Conservation (phyloP, 2,888 invertebrate species). For the Lypha dubia region DNA sequence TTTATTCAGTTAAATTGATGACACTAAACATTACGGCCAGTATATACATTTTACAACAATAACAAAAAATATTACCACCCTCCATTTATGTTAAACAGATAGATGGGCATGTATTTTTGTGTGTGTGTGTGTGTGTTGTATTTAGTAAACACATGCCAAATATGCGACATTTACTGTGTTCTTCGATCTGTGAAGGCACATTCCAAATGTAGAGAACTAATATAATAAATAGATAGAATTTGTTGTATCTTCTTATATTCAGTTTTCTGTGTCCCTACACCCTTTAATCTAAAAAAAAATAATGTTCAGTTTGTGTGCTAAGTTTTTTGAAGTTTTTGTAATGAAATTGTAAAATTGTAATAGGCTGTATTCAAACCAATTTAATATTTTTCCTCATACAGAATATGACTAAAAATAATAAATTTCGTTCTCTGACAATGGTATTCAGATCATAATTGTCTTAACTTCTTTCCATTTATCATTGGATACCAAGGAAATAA, state of each 20-base stretch:
- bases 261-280: slow-evolving; percentile 16
- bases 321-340: slow-evolving; percentile 15
- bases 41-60: slow-evolving; percentile 34
- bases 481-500: too few relatives aligned
- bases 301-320: not conserved
- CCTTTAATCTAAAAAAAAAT: not conserved
- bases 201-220: slow-evolving; percentile 76
- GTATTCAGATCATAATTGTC: too few relatives aligned
- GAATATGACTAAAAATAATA: not conserved
- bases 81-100: slow-evolving; percentile 29
- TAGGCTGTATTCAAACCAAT: not conserved
- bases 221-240: slow-evolving; percentile 15
- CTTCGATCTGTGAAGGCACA: slow-evolving; percentile 82
- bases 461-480: too few relatives aligned
- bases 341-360: not conserved
- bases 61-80: slow-evolving; percentile 55
- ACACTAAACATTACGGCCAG: slow-evolving; percentile 61
- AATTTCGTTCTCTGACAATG: not conserved
- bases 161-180: slow-evolving; percentile 75
- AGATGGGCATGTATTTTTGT: slow-evolving; percentile 9
- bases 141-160: slow-evolving; percentile 73
- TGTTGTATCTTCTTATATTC: slow-evolving; percentile 48
- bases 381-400: not conserved
- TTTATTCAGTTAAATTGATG: slow-evolving; percentile 59
- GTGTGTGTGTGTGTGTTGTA: slow-evolving; percentile 24